Evolutionary conservation across 2,113 vertebrate species (phyloP), one percentile per base, ranked within the genome.

Genomic region (Miniopterus natalensis): DNA sequence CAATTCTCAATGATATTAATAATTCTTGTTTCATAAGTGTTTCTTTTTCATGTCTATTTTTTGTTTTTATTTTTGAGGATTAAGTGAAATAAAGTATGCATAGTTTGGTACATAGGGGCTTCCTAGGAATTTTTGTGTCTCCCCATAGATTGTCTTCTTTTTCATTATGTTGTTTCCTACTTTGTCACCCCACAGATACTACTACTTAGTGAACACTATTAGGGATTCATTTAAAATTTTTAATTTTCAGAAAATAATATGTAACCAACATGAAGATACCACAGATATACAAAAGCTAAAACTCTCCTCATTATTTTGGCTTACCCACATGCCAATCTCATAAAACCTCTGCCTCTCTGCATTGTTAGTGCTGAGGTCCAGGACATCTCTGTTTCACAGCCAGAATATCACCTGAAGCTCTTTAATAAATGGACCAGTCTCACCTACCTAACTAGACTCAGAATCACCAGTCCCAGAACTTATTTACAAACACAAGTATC

Each of bases 1-100:
- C 27, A 84, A 49, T 6, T 75, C 20, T 81, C 75, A 77, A n/a
- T 77, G 59, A 90, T 89, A 59, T 15, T 90, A 66, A 74, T 95
- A 51, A 94, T 70, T 13, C 36, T 89, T 61, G 53, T 90, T 79
- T 92, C 14, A 85, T 59, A 88, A 57, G 17, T 63, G 42, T 65
- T 65, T 29, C 20, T 66, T 91, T 47, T 59, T 12, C 70, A 70
- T 63, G 23, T 55, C n/a, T 71, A 27, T 65, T 11, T 45, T 42
- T 42, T 17, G 36, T 42, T 91, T 61, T 84, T 15, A 57, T 36
- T 75, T 84, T 51, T 65, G 61, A 65, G 5, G 61, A 65, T 81
- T 66, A 77, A 55, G 45, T 74, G 1, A 71, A 79, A 74, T 65
- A 36, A 92, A 94, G 11, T 63, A 51, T 75, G 10, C 70, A 51